Evolutionary conservation across 2,797 vertebrate genomes (phyloP).

Genomic region (Babyrousa celebensis): DNA sequence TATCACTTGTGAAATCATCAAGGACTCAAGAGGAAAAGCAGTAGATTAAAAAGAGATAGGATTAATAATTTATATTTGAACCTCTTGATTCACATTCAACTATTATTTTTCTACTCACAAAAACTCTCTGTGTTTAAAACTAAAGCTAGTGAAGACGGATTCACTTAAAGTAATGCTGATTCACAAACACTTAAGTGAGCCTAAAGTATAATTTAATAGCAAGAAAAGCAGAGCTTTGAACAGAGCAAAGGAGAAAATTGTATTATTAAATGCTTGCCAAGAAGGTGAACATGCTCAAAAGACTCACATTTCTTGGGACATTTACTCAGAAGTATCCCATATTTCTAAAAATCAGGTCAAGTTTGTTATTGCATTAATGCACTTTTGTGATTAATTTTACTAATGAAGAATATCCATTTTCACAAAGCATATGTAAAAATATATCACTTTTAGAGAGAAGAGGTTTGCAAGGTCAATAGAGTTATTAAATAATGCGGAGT

Average conservation of each 20-base stretch:
- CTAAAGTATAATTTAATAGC: constrained; percentile 80
- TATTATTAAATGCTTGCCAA: constrained; percentile 72
- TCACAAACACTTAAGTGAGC: constrained; percentile 85
- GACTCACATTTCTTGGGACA: constrained; percentile 55
- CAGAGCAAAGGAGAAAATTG: constrained; percentile 56
- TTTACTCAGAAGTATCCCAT: constrained; percentile 56
- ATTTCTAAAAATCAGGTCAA: constrained; percentile 78
- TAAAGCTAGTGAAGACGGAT: constrained; percentile 68
- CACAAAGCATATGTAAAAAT: constrained; percentile 57
- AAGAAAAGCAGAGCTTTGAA: constrained; percentile 68
- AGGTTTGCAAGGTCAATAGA: constrained; percentile 55
- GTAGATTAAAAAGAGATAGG: constrained; percentile 34
- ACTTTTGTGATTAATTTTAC: constrained; percentile 73
- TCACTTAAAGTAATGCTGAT: constrained; percentile 80
- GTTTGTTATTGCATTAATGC: constrained; percentile 70
- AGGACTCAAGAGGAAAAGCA: constrained; percentile 14
- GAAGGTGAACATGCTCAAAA: constrained; percentile 48
- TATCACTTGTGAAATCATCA: constrained; percentile 57
- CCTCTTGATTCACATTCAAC: constrained; percentile 67
- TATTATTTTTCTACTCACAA: constrained; percentile 71
- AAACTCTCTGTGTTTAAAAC: constrained; percentile 66
- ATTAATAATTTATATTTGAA: constrained; percentile 72
- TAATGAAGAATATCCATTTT: constrained; percentile 74
- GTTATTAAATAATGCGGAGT: constrained; percentile 29
- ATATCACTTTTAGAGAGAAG: constrained; percentile 45